phyloP scores from a whole-genome alignment of 1,140 invertebrate species.

The Drosophila leontia region DNA sequence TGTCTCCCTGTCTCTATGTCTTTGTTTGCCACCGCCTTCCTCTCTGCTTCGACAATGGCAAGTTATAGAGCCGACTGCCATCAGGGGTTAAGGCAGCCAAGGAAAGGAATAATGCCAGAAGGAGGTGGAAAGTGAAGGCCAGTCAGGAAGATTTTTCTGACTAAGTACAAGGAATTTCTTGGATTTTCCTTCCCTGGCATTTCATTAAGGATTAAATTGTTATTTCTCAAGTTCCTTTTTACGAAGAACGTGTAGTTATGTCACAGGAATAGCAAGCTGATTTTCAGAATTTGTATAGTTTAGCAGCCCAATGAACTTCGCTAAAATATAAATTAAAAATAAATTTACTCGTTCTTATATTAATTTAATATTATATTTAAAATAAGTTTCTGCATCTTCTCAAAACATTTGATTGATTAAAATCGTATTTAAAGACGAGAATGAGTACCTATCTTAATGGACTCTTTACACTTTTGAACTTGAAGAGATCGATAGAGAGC shows the following conservation, averaged over 20 bases:
- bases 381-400: background rate
- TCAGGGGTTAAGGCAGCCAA: slow-evolving; percentile 12
- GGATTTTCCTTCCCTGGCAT: background rate
- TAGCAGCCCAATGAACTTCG: too few species aligned
- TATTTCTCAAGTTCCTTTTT: background rate
- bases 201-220: slow-evolving; percentile 5
- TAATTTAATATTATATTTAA: background rate
- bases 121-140: slow-evolving; percentile 7
- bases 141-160: slow-evolving; percentile 13
- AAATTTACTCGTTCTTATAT: too few species aligned
- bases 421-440: background rate
- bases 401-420: slow-evolving; percentile 11
- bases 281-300: too few species aligned
- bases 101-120: background rate
- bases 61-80: slow-evolving; percentile 16
- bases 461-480: slow-evolving; percentile 34
- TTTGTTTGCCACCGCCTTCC: background rate
- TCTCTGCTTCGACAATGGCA: slow-evolving; percentile 14
- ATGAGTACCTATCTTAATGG: slow-evolving; percentile 26
- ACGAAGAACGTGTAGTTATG: slow-evolving; percentile 5
- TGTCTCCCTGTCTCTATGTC: background rate
- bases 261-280: background rate
- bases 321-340: too few species aligned
- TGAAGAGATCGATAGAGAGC: slow-evolving; percentile 4
- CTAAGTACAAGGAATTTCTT: slow-evolving; percentile 21